These are phyloP conservation scores for Cladorhizidae sp. DNA, from an alignment of 37 sponge, comb jelly and placozoan genomes.

Conservation along the genomic window DNA sequence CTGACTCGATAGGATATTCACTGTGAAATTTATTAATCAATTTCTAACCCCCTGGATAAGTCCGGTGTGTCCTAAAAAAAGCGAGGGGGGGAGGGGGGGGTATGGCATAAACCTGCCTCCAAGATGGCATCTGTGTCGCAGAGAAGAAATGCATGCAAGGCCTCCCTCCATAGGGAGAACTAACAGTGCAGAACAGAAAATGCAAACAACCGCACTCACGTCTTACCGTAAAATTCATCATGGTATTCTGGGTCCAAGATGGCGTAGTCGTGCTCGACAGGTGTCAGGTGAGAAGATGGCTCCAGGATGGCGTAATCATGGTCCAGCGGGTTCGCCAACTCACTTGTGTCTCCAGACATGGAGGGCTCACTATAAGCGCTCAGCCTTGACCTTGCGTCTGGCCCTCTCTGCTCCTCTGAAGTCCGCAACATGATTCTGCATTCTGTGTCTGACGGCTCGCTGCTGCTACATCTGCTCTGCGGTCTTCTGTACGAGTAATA, in stretches of 20 bases:
- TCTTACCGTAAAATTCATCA: conserved; percentile 31
- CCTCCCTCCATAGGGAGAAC: too few relatives aligned
- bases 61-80: too few relatives aligned
- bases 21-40: too few relatives aligned
- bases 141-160: too few relatives aligned
- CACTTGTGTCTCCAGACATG: background rate
- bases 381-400: background rate
- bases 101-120: too few relatives aligned
- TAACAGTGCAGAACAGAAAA: too few relatives aligned
- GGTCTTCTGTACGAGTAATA: background rate
- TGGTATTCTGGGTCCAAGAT: conserved; percentile 15
- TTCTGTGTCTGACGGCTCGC: background rate
- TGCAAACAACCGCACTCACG: too few relatives aligned
- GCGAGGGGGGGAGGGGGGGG: too few relatives aligned
- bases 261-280: conserved; percentile 17
- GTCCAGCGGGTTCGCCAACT: background rate
- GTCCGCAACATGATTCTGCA: background rate
- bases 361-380: background rate
- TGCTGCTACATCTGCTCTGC: background rate
- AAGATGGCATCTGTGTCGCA: too few relatives aligned
- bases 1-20: too few relatives aligned
- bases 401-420: background rate
- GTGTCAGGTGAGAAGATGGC: too few relatives aligned
- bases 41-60: too few relatives aligned
- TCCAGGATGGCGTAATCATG: conserved; percentile 21